Percentiles rank a stretch among this genome's conserved stretches.
phyloP scores from a whole-genome alignment of 2,113 vertebrate genomes.

The Macaca nemestrina region DNA sequence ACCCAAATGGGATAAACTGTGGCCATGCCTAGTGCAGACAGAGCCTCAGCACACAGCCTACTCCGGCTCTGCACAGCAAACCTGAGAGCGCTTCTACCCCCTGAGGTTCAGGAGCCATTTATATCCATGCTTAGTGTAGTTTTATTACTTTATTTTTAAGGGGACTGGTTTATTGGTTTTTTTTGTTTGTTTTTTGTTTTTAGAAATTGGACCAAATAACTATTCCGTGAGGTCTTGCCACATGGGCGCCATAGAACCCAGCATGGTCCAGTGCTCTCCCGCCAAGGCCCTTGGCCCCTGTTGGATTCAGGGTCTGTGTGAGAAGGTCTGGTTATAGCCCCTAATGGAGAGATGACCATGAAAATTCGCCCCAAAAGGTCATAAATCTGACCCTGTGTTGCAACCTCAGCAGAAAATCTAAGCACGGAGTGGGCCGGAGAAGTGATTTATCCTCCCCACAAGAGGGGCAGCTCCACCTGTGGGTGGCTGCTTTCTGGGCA shows the following conservation, averaged over 20 bases:
- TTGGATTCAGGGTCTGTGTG: fast-evolving
- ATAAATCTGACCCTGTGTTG: slow-evolving; percentile 54
- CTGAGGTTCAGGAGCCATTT: not conserved
- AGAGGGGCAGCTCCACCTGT: not conserved
- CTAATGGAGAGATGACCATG: not conserved
- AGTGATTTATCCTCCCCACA: not conserved
- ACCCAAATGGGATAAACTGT: fast-evolving
- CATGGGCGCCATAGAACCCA: not conserved
- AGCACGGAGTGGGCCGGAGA: fast-evolving
- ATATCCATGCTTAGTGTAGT: fast-evolving
- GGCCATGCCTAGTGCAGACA: fast-evolving
- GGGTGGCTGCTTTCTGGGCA: fast-evolving
- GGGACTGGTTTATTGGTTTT: fast-evolving
- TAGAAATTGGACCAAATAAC: not conserved
- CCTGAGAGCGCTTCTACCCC: fast-evolving
- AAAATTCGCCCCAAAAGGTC: not conserved
- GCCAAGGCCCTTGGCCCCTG: fast-evolving
- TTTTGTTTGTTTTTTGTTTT: not conserved
- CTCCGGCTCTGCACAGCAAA: not conserved
- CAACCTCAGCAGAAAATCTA: slow-evolving; percentile 29
- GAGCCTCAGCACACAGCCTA: not conserved
- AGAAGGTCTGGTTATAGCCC: not conserved
- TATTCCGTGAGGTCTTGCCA: not conserved
- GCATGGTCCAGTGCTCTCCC: not conserved
- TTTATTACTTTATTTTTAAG: not conserved